Evolutionary conservation across 2,113 vertebrate species (phyloP).

Genomic region (Petaurus breviceps): DNA sequence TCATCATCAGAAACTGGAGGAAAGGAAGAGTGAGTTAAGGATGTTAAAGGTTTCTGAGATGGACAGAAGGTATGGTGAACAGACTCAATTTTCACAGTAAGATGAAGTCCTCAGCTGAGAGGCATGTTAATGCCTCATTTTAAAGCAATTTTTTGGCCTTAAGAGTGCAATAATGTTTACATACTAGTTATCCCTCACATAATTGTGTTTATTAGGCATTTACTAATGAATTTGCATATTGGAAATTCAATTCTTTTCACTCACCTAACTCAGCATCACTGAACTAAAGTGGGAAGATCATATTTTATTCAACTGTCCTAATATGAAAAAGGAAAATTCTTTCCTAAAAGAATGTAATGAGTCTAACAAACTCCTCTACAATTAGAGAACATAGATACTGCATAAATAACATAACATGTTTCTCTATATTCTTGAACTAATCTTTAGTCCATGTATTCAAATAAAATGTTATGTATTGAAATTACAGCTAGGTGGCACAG

Average conservation of each 20-base stretch:
- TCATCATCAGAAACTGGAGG: neutral
- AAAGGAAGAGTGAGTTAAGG: conserved; percentile 6
- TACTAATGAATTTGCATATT: neutral
- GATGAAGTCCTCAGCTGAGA: neutral
- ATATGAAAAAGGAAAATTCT: neutral
- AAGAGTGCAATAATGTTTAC: neutral
- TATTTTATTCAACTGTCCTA: neutral
- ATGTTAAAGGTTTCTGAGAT: neutral
- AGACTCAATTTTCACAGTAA: neutral
- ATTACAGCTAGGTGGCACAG: conserved; percentile 1
- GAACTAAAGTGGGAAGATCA: neutral
- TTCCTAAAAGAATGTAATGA: neutral
- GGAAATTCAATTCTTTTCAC: neutral
- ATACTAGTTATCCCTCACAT: neutral
- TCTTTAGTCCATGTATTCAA: neutral
- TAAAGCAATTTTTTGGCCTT: neutral
- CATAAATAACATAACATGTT: neutral
- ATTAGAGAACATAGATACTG: neutral
- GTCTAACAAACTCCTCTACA: neutral
- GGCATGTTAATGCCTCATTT: neutral
- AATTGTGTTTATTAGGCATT: neutral
- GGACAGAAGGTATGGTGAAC: neutral
- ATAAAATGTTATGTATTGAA: neutral
- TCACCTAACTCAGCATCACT: neutral
- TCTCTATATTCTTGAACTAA: neutral